A percentile compares a stretch with the other conserved stretches of the same genome.
Conservation (phyloP, 2,113 vertebrate genomes). For the Notarius quadriscutis region DNA sequence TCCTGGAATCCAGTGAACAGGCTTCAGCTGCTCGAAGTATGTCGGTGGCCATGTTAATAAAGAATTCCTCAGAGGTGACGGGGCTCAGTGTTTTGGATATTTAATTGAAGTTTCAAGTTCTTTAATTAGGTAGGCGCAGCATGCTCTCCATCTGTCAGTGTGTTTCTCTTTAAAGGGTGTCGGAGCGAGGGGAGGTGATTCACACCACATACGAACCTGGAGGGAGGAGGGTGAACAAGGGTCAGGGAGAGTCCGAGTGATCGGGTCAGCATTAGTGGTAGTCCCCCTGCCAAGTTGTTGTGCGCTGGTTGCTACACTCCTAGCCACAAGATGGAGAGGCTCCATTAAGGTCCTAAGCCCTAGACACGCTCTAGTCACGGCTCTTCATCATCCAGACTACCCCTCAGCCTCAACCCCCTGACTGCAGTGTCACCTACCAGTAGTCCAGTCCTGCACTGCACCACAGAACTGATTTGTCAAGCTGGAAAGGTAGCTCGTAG, state of each 20-base stretch:
- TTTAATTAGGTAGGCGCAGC: slow-evolving; percentile 54
- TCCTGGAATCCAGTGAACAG: slow-evolving; percentile 40
- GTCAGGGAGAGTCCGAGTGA: neutral
- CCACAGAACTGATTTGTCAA: slow-evolving; percentile 7
- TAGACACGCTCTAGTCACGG: neutral
- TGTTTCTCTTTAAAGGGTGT: slow-evolving; percentile 40
- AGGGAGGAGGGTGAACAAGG: slow-evolving; percentile 19
- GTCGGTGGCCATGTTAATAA: slow-evolving; percentile 46
- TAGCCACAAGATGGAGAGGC: slow-evolving; percentile 1
- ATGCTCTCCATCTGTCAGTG: slow-evolving; percentile 51
- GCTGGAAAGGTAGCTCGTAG: neutral
- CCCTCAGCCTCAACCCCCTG: neutral
- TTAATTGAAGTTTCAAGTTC: slow-evolving; percentile 54
- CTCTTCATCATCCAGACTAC: neutral
- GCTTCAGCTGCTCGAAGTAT: slow-evolving; percentile 30
- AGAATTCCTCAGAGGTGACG: slow-evolving; percentile 51
- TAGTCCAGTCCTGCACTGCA: neutral
- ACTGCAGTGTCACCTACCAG: neutral
- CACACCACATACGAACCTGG: slow-evolving; percentile 13
- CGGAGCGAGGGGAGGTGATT: slow-evolving; percentile 9
- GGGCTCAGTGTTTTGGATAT: slow-evolving; percentile 49
- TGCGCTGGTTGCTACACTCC: neutral
- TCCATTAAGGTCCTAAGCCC: neutral
- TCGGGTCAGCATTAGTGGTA: neutral
- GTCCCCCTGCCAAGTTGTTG: neutral